Conservation (phyloP, 2,797 vertebrate species). For the Crax fasciolata region DNA sequence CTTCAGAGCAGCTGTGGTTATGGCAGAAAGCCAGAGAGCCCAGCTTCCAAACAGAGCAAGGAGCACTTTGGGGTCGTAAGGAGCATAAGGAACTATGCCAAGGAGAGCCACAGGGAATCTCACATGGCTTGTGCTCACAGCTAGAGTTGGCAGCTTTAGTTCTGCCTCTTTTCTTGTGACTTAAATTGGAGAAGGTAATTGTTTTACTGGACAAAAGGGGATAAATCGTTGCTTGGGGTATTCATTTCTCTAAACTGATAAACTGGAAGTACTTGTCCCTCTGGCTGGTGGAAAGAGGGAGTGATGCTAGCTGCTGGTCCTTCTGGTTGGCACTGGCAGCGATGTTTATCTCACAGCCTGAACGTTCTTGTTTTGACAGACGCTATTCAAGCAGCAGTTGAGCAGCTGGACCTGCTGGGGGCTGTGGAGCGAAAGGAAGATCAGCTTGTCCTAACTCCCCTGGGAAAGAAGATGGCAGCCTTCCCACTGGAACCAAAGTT, state of each 20-base stretch:
- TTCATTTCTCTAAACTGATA: not conserved
- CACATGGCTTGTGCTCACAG: not conserved
- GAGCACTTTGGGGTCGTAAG: not conserved
- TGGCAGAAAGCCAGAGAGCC: not conserved
- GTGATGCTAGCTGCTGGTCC: not conserved
- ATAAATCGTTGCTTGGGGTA: not conserved
- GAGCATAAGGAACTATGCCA: not conserved
- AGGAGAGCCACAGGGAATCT: not conserved
- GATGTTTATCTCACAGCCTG: not conserved
- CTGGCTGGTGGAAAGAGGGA: not conserved
- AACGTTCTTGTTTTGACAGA: slow-evolving; percentile 80
- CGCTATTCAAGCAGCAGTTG: slow-evolving; percentile 89
- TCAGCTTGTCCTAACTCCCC: slow-evolving; percentile 88
- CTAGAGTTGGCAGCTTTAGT: not conserved
- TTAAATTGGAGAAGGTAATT: not conserved
- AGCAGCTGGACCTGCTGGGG: slow-evolving; percentile 92
- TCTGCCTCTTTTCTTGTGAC: not conserved
- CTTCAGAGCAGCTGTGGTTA: not conserved
- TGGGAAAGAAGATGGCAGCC: slow-evolving; percentile 96
- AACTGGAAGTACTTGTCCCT: not conserved
- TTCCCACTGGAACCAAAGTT: slow-evolving; percentile 96
- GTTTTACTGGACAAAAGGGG: not conserved
- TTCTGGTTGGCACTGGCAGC: not conserved
- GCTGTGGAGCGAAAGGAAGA: slow-evolving; percentile 90
- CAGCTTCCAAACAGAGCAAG: not conserved